Evolutionary conservation across 2,113 vertebrate species (phyloP).

Genomic region (Dipodomys merriami): DNA sequence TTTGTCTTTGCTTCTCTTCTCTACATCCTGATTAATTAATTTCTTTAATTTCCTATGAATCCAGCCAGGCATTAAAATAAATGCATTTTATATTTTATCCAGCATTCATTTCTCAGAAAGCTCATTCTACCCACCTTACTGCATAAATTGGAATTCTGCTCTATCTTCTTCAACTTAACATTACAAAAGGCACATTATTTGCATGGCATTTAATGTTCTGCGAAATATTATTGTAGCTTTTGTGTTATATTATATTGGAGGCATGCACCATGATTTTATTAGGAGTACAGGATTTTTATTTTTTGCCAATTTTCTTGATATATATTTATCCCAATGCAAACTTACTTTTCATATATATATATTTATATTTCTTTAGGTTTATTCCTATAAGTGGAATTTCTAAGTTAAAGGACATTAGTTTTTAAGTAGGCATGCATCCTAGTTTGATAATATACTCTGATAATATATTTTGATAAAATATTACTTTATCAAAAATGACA

Average conservation of each 20-base stretch:
- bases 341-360: not conserved
- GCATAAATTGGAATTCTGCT: not conserved
- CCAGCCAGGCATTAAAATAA: not conserved
- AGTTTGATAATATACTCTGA: too few relatives aligned
- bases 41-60: not conserved
- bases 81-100: not conserved
- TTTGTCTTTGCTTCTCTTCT: not conserved
- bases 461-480: not conserved
- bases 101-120: not conserved
- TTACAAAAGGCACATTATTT: not conserved
- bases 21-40: not conserved
- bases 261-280: not conserved
- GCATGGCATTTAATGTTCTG: not conserved
- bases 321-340: not conserved
- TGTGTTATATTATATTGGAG: not conserved
- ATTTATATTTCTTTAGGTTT: not conserved
- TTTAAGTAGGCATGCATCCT: not conserved
- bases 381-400: constrained; percentile 21
- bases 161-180: not conserved
- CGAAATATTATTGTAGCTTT: constrained; percentile 1
- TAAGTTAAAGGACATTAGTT: not conserved
- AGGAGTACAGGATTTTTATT: not conserved
- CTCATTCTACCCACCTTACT: not conserved
- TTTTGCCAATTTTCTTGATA: not conserved
- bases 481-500: not conserved